These are phyloP conservation scores for Melipona quadrifasciata DNA, from an alignment of 1,140 invertebrate genomes.

Conservation along the genomic window DNA sequence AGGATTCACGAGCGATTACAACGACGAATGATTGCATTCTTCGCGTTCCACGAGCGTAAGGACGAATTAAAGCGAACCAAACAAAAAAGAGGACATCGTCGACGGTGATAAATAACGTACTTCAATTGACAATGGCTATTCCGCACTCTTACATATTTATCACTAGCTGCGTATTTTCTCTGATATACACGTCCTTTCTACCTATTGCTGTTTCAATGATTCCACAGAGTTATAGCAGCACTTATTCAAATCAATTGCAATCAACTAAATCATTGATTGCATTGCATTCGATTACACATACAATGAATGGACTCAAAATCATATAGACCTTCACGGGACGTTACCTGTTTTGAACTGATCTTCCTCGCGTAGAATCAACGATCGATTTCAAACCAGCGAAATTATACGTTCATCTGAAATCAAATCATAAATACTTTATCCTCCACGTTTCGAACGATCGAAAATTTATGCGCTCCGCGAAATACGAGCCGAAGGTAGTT, in stretches of 20 bases:
- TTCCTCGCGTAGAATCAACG: background rate
- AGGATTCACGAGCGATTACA: conserved; percentile 26
- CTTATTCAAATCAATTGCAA: background rate
- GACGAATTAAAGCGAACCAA: background rate
- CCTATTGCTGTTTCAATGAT: background rate
- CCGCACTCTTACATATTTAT: background rate
- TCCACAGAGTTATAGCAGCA: background rate
- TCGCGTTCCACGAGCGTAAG: background rate
- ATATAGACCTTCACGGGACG: background rate
- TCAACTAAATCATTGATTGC: background rate
- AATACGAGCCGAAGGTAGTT: too few species aligned
- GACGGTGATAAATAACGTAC: background rate
- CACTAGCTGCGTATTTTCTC: background rate
- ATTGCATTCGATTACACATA: background rate
- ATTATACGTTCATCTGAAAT: background rate
- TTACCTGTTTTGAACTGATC: too few species aligned
- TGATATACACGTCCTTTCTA: background rate
- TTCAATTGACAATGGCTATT: background rate
- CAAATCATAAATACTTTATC: background rate
- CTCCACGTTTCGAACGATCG: background rate
- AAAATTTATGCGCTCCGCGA: background rate
- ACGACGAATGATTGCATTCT: conserved; percentile 35
- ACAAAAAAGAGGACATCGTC: background rate
- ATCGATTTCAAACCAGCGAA: background rate
- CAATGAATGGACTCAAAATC: background rate